A percentile compares a stretch with the other conserved stretches of the same genome.
Conservation (phyloP, 2,797 vertebrate genomes). For the Etheostoma nigrum region DNA sequence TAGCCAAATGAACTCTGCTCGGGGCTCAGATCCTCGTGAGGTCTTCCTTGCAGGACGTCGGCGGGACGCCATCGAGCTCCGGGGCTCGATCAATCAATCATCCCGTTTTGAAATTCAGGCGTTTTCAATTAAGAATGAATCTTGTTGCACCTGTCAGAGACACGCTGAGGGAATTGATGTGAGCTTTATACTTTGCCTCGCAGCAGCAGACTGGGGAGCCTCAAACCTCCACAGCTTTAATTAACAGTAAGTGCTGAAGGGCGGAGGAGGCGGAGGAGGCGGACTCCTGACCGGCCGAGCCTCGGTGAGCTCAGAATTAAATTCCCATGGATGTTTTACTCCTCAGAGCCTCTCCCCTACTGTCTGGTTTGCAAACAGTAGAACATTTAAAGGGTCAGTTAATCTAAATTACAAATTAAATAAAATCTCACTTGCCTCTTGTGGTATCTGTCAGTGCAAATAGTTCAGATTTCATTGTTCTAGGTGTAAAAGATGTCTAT, state of each 20-base stretch:
- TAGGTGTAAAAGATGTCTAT: too few relatives aligned
- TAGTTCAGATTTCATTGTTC: background rate
- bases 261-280: slow-evolving; percentile 12
- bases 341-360: background rate
- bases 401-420: background rate
- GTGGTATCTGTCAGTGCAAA: background rate
- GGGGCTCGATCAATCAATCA: slow-evolving; percentile 58
- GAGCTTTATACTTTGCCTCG: slow-evolving; percentile 38
- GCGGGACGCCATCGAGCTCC: background rate
- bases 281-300: background rate
- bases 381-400: background rate
- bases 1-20: slow-evolving; percentile 34
- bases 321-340: background rate
- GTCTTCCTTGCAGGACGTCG: background rate
- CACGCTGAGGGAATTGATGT: slow-evolving; percentile 12
- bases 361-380: background rate
- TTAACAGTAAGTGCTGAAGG: slow-evolving; percentile 33
- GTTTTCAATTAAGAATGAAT: slow-evolving; percentile 50
- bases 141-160: slow-evolving; percentile 40
- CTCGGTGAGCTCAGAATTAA: slow-evolving; percentile 21
- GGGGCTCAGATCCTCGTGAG: background rate
- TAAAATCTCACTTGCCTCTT: background rate
- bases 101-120: slow-evolving; percentile 29
- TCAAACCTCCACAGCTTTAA: slow-evolving; percentile 44
- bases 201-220: slow-evolving; percentile 31